Evolutionary conservation across 2,113 vertebrate species (phyloP).

Genomic region (Triplophysa rosa): DNA sequence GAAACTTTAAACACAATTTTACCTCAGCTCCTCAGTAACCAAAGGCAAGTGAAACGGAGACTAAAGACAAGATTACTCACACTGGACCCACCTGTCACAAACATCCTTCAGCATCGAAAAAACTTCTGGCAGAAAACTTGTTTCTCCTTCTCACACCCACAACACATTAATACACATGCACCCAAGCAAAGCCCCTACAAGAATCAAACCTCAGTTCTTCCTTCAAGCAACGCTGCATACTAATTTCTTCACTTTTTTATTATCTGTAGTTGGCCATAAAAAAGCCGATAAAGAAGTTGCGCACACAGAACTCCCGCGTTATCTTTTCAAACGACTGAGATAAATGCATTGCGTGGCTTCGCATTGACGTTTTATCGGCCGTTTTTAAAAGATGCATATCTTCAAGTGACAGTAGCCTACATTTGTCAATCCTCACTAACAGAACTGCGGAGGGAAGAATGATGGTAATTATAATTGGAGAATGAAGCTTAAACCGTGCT

Average conservation of each 20-base stretch:
- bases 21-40: slow-evolving; percentile 19
- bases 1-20: slow-evolving; percentile 18
- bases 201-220: slow-evolving; percentile 22
- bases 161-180: neutral
- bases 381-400: slow-evolving; percentile 40
- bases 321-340: slow-evolving; percentile 44
- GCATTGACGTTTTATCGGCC: slow-evolving; percentile 38
- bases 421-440: slow-evolving; percentile 48
- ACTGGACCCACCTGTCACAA: slow-evolving; percentile 44
- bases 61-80: slow-evolving; percentile 42
- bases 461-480: slow-evolving; percentile 36
- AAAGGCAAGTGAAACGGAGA: slow-evolving; percentile 14
- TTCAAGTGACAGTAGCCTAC: slow-evolving; percentile 27
- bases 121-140: slow-evolving; percentile 43
- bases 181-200: neutral
- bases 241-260: slow-evolving; percentile 10
- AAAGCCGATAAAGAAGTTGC: slow-evolving; percentile 9
- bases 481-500: slow-evolving; percentile 15
- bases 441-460: slow-evolving; percentile 29
- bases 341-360: slow-evolving; percentile 44
- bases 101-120: slow-evolving; percentile 35
- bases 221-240: slow-evolving; percentile 13
- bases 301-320: slow-evolving; percentile 28
- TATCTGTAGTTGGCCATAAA: slow-evolving; percentile 19
- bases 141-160: slow-evolving; percentile 35